Percentiles rank a stretch among this genome's conserved stretches.
phyloP scores from a whole-genome alignment of 2,113 vertebrate genomes.

The Lates calcarifer region DNA sequence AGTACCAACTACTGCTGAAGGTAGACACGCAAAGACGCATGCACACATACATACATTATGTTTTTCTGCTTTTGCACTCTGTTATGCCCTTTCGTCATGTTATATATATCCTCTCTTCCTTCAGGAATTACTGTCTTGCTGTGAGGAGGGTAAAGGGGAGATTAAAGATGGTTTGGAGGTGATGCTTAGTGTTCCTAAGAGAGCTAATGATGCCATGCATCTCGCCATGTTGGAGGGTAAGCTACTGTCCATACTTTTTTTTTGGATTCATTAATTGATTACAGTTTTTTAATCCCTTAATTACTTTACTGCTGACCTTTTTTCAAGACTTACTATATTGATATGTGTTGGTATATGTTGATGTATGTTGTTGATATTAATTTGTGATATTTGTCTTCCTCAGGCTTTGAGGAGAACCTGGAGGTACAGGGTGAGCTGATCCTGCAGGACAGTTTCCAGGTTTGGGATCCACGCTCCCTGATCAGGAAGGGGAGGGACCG shows the following conservation, averaged over 20 bases:
- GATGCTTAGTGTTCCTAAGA: slow-evolving; percentile 98
- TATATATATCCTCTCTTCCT: background rate
- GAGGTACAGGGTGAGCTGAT: slow-evolving; percentile 98
- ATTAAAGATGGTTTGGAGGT: slow-evolving; percentile 98
- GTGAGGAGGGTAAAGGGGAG: slow-evolving; percentile 98
- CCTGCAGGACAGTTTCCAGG: slow-evolving; percentile 98
- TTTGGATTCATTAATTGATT: no score
- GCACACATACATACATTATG: background rate
- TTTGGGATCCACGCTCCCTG: slow-evolving; percentile 99
- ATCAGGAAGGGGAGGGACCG: slow-evolving; percentile 97
- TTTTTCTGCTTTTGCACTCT: background rate
- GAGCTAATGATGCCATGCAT: slow-evolving; percentile 98
- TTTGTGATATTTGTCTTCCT: background rate
- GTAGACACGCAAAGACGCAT: slow-evolving; percentile 73
- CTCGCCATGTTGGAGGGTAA: slow-evolving; percentile 99
- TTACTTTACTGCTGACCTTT: no score
- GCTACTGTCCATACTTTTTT: background rate
- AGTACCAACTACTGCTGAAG: slow-evolving; percentile 98
- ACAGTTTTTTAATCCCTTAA: no score
- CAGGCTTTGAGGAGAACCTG: slow-evolving; percentile 97
- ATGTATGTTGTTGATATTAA: background rate
- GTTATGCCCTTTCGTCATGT: background rate
- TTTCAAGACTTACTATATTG: background rate
- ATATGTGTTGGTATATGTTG: no score
- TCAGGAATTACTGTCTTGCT: slow-evolving; percentile 96